Conservation (phyloP, 1,140 invertebrate genomes). For the Hesperophylax magnus region DNA sequence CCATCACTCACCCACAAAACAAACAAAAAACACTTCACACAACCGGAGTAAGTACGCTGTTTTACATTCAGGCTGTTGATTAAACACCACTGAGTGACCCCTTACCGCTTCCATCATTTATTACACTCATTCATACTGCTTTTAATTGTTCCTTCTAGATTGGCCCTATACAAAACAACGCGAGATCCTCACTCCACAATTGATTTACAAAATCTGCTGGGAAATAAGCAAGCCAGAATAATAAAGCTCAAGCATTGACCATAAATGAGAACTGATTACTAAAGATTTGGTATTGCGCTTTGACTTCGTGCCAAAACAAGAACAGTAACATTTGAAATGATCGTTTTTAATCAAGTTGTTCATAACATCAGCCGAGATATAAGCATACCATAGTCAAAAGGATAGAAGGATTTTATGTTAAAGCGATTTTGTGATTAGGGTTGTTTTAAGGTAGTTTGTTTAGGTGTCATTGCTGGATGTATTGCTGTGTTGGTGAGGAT, state of each 20-base stretch:
- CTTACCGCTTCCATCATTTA: conserved; percentile 16
- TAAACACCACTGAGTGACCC: conserved; percentile 30
- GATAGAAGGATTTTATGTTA: not conserved
- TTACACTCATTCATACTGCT: conserved; percentile 28
- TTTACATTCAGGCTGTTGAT: conserved; percentile 26
- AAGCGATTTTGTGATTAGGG: not conserved
- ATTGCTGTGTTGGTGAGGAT: not conserved
- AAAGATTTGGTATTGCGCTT: too few species aligned
- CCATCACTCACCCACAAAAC: conserved; percentile 30
- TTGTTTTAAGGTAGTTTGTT: not conserved
- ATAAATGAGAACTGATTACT: too few species aligned
- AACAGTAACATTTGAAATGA: too few species aligned
- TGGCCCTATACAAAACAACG: conserved; percentile 30
- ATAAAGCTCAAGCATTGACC: too few species aligned
- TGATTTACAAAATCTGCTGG: not conserved
- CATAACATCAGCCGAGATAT: too few species aligned
- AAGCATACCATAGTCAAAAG: too few species aligned
- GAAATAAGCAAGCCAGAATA: too few species aligned
- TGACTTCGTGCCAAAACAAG: too few species aligned
- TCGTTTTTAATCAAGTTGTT: too few species aligned
- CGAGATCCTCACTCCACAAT: not conserved
- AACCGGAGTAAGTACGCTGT: conserved; percentile 26
- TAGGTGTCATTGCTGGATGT: not conserved
- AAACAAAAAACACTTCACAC: conserved; percentile 30
- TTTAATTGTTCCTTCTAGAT: conserved; percentile 40